These are phyloP conservation scores for Whitmania pigra DNA, from an alignment of 1,140 invertebrate genomes.

Conservation along the genomic window DNA sequence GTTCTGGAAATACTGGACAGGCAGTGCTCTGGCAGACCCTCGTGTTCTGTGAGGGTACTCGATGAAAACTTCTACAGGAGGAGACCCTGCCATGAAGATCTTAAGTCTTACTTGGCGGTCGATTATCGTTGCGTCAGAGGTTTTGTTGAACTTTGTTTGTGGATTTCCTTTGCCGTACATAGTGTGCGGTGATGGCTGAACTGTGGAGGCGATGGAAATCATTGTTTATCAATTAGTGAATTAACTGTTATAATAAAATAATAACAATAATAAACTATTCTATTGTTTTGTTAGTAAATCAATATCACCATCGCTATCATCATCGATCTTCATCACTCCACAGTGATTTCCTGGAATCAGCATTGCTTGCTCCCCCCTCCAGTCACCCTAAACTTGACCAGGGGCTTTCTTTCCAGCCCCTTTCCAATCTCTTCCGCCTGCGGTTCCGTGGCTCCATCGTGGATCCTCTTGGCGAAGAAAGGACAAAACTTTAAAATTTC, in stretches of 20 bases:
- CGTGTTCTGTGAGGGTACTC: constrained; percentile 20
- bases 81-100: constrained; percentile 21
- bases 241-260: background rate
- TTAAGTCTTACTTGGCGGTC: constrained; percentile 22
- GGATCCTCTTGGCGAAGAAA: background rate
- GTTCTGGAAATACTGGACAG: constrained; percentile 20
- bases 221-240: background rate
- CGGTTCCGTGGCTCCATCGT: background rate
- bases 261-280: no score
- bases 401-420: no score
- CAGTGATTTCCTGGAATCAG: no score
- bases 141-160: background rate
- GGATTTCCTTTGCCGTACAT: background rate
- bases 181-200: background rate
- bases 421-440: no score
- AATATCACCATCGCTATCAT: background rate
- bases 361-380: no score
- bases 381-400: no score
- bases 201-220: background rate
- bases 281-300: background rate
- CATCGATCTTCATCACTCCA: background rate
- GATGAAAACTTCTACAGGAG: constrained; percentile 21
- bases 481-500: constrained; percentile 2
- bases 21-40: constrained; percentile 18
- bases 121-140: constrained; percentile 21